These are phyloP conservation scores for Lochmaea crataegi DNA, from an alignment of 2,888 invertebrate species.

Conservation along the genomic window DNA sequence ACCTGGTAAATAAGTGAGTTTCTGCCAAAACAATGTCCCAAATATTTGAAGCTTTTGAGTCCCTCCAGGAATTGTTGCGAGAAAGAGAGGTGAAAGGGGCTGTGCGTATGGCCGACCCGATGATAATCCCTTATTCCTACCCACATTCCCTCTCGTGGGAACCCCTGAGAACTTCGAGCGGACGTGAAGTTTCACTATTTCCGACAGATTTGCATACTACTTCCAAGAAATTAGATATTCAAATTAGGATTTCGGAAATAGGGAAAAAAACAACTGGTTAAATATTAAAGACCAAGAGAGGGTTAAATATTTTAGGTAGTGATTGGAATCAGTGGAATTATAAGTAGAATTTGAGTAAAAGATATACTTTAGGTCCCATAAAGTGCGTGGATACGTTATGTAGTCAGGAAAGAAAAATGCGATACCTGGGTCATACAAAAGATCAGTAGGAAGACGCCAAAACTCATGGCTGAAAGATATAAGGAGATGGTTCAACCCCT, in stretches of 20 bases:
- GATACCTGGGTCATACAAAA: too few species aligned
- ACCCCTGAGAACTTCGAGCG: constrained; percentile 20
- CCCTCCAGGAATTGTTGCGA: neutral
- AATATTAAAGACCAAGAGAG: neutral
- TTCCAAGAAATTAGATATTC: constrained; percentile 32
- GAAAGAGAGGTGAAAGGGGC: neutral
- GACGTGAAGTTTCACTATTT: constrained; percentile 38
- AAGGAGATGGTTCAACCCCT: too few species aligned
- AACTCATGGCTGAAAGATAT: too few species aligned
- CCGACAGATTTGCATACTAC: constrained; percentile 34
- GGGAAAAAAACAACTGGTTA: constrained; percentile 28
- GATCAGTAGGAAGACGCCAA: too few species aligned
- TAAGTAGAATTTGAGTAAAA: too few species aligned
- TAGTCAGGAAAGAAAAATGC: too few species aligned
- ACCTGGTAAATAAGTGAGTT: too few species aligned
- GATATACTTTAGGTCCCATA: too few species aligned
- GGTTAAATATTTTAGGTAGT: too few species aligned
- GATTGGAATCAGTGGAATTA: too few species aligned
- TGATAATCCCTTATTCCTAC: constrained; percentile 22
- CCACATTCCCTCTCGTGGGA: constrained; percentile 1
- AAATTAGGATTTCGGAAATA: constrained; percentile 29
- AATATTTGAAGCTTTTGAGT: constrained; percentile 28
- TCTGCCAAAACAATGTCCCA: constrained; percentile 19
- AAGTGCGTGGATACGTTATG: too few species aligned
- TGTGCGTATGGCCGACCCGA: constrained; percentile 17